These are phyloP conservation scores for Apostichopus japonicus DNA, from an alignment of 35 echinoderm and acorn worm genomes.

Conservation along the genomic window DNA sequence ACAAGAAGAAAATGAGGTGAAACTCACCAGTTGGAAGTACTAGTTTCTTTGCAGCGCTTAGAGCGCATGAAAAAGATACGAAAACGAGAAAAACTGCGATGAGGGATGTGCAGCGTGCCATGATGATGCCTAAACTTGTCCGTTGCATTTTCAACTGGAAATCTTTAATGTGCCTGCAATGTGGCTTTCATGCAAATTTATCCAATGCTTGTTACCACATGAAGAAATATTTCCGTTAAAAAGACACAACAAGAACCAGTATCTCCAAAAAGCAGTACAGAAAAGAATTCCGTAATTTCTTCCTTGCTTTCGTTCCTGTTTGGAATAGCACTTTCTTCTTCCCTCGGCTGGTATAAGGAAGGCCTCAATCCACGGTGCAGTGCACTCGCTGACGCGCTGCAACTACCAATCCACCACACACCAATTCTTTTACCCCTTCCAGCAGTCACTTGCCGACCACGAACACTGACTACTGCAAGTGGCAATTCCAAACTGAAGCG, in stretches of 20 bases:
- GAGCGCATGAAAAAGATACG: conserved; percentile 34
- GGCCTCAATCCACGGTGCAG: not conserved
- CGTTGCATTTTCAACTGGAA: conserved; percentile 40
- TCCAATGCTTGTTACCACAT: conserved; percentile 36
- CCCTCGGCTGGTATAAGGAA: not conserved
- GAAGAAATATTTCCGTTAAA: conserved; percentile 16
- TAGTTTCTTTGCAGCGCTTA: conserved; percentile 45
- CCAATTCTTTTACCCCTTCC: conserved; percentile 19
- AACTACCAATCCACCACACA: conserved; percentile 8
- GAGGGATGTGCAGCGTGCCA: conserved; percentile 42
- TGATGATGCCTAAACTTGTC: conserved; percentile 10
- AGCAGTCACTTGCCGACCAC: conserved; percentile 24
- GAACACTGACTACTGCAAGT: conserved; percentile 21
- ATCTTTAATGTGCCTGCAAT: conserved; percentile 1
- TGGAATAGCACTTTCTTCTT: not conserved
- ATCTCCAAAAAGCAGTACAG: conserved; percentile 11
- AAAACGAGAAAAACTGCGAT: conserved; percentile 39
- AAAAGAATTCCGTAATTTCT: not conserved
- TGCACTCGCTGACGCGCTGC: conserved; percentile 51
- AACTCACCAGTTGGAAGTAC: conserved; percentile 43
- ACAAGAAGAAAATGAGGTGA: not conserved
- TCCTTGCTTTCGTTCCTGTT: conserved; percentile 6
- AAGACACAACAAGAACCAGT: not conserved
- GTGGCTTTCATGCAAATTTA: conserved; percentile 39
- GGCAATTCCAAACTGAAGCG: conserved; percentile 18